These are phyloP conservation scores for Gryllus bimaculatus DNA, from an alignment of 1,140 invertebrate species.

Conservation along the genomic window DNA sequence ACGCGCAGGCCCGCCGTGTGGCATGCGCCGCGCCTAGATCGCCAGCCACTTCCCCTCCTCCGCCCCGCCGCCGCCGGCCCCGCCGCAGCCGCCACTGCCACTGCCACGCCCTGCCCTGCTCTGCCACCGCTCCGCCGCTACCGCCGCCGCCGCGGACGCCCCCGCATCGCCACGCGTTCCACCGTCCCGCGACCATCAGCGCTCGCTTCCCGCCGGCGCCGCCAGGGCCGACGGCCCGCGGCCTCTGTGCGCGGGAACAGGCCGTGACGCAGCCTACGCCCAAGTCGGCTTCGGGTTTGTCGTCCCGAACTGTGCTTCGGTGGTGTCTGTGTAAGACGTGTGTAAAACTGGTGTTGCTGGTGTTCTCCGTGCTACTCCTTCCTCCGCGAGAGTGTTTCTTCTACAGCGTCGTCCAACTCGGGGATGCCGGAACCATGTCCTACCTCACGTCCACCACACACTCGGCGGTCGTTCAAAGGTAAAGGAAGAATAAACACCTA, in stretches of 20 bases:
- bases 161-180: background rate
- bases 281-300: too few species aligned
- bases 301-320: background rate
- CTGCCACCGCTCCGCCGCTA: too few species aligned
- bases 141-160: too few species aligned
- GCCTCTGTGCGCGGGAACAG: background rate
- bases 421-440: background rate
- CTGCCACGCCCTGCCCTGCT: too few species aligned
- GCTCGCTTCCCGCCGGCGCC: too few species aligned
- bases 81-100: too few species aligned
- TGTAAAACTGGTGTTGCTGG: background rate
- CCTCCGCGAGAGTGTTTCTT: background rate
- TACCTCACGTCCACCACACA: background rate
- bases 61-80: too few species aligned
- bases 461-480: background rate
- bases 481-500: background rate
- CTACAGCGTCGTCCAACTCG: background rate
- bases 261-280: too few species aligned
- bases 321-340: background rate
- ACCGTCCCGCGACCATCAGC: background rate
- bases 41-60: too few species aligned
- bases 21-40: background rate
- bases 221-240: background rate
- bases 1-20: background rate
- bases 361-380: background rate